phyloP scores from a whole-genome alignment of 2,888 invertebrate species.

The Aleiodes leptofemur region DNA sequence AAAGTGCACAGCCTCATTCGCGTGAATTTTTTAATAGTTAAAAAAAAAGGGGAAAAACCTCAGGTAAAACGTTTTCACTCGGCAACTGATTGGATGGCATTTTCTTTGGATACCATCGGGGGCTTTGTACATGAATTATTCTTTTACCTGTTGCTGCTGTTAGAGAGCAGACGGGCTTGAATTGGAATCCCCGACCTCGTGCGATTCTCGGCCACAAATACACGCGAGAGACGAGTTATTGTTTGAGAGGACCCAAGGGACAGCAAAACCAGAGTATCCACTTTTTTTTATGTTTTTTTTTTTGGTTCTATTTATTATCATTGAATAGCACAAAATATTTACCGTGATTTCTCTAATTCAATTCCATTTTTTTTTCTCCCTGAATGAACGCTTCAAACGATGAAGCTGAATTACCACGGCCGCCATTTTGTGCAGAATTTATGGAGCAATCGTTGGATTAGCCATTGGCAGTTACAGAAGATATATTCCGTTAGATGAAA shows the following conservation, averaged over 20 bases:
- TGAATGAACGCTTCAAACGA: not conserved
- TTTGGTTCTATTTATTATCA: slow-evolving; percentile 10
- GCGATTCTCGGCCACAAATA: slow-evolving; percentile 23
- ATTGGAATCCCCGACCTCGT: slow-evolving; percentile 17
- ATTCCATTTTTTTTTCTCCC: not conserved
- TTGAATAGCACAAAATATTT: not conserved
- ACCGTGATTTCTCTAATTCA: slow-evolving; percentile 9
- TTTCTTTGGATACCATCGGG: slow-evolving; percentile 22
- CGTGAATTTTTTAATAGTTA: no score
- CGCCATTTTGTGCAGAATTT: no score
- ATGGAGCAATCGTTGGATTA: no score
- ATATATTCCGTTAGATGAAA: no score
- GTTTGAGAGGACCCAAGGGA: slow-evolving; percentile 32
- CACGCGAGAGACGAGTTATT: slow-evolving; percentile 25
- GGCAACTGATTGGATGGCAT: slow-evolving; percentile 30
- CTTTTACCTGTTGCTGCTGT: slow-evolving; percentile 35
- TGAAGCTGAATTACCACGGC: not conserved
- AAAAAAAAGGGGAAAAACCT: not conserved
- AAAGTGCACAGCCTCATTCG: not conserved
- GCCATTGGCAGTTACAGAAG: no score
- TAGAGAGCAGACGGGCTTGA: slow-evolving; percentile 30
- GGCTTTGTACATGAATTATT: slow-evolving; percentile 30
- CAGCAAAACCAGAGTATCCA: slow-evolving; percentile 9
- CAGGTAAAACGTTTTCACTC: slow-evolving; percentile 30
- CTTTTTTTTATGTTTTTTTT: slow-evolving; percentile 8